Conservation (phyloP, 2,888 invertebrate species). For the Heterodera filipjevi region DNA sequence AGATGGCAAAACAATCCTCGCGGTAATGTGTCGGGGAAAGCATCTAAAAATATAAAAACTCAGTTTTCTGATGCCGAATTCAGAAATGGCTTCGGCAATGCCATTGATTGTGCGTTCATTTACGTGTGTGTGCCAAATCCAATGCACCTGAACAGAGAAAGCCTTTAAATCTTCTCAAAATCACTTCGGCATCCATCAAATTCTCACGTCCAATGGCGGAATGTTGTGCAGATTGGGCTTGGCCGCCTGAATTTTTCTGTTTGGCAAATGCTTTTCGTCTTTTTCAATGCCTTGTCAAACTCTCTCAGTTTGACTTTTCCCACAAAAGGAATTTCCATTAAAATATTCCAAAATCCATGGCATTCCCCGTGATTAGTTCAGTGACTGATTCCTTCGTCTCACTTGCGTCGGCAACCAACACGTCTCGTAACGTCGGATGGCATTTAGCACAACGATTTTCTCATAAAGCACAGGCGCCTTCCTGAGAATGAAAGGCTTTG, state of each 20-base stretch:
- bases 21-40: conserved; percentile 56
- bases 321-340: too few species aligned
- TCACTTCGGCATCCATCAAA: too few species aligned
- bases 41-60: conserved; percentile 52
- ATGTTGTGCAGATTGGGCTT: conserved; percentile 54
- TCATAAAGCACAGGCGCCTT: conserved; percentile 64
- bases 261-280: neutral
- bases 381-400: neutral
- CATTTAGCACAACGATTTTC: conserved; percentile 66
- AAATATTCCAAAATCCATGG: too few species aligned
- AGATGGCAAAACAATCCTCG: conserved; percentile 61
- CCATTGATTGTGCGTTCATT: too few species aligned
- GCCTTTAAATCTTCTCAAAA: neutral
- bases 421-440: conserved; percentile 68
- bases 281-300: neutral
- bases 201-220: conserved; percentile 65
- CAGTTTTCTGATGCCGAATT: too few species aligned
- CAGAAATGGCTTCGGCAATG: too few species aligned
- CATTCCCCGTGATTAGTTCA: too few species aligned
- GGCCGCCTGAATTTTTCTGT: conserved; percentile 38
- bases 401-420: conserved; percentile 69
- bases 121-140: conserved; percentile 68
- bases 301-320: neutral
- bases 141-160: conserved; percentile 66
- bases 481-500: conserved; percentile 33